Evolutionary conservation across 2,113 vertebrate genomes (phyloP), one percentile per base, ranked within the genome.

Genomic region (Lutjanus erythropterus): DNA sequence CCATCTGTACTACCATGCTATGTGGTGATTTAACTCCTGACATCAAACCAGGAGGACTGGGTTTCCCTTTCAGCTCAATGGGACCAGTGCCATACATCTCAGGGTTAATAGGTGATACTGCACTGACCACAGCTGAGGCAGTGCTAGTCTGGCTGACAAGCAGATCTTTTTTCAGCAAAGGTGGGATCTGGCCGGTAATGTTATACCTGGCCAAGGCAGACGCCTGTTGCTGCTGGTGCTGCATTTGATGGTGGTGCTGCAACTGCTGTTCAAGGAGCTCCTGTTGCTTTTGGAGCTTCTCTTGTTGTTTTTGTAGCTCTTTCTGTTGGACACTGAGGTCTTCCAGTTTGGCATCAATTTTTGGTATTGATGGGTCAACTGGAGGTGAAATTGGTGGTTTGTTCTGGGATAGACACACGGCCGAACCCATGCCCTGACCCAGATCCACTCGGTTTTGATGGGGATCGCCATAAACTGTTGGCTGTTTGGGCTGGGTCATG

Each of bases 371-470:
- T 0, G 90, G 90, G 78, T 94, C 92, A 64, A 53, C 58, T 66
- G 96, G 95, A 10, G 96, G 91, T 56, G 89, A 87, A 37, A 84
- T 42, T 23, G 70, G 66, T 39, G 96, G 95, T 86, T 96, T 97
- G 84, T 92, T 95, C 84, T 97, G 97, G 0, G 97, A 95, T 85
- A 98, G 94, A 86, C 97, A 99, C 66, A 99, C 94, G 0, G 97
- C 96, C 19, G 96, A 96, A 47, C 96, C 97, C 0, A 96, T 90
- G n/a, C 97, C 97, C 86, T 98, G 97, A 44, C 97, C 97, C 0
- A 98, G 95, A 91, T 99, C 98, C 23, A 98, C 83, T 68, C 96
- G 93, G 86, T 94, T 97, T 91, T 98, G 97, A 91, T 96, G 96
- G 52, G 98, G 97, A 87, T 99, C 98, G 80, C 97, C 96, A 9